phyloP scores from a whole-genome alignment of 2,797 vertebrate species.

The Pipistrellus nathusii region DNA sequence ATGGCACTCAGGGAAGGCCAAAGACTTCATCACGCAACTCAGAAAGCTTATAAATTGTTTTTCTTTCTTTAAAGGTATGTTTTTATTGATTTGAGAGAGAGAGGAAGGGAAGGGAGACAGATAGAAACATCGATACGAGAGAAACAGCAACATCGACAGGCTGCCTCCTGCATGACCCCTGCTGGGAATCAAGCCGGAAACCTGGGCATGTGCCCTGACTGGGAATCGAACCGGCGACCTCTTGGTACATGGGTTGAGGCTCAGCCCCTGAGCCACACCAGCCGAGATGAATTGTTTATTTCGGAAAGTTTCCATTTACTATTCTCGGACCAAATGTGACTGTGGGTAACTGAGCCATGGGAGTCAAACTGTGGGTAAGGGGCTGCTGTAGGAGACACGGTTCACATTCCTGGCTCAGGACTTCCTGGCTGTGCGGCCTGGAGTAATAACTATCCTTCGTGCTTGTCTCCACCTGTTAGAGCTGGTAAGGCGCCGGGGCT shows the following conservation, averaged over 20 bases:
- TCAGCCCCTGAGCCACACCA: no score
- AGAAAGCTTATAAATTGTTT: no score
- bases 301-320: background rate
- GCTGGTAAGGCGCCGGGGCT: background rate
- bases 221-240: no score
- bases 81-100: no score
- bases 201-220: no score
- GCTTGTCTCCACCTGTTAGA: background rate
- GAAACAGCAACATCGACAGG: no score
- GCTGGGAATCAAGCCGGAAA: no score
- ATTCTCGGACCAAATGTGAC: background rate
- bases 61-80: no score
- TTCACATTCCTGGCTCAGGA: background rate
- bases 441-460: background rate
- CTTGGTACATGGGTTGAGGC: no score
- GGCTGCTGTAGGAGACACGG: background rate
- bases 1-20: background rate
- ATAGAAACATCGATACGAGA: no score
- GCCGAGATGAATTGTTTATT: background rate
- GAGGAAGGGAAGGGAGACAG: no score
- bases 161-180: no score
- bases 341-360: background rate
- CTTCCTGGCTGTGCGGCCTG: rapidly evolving
- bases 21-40: background rate
- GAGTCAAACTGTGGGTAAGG: background rate